Evolutionary conservation across 2,888 invertebrate genomes (phyloP).

Genomic region (Drosophila tripunctata): DNA sequence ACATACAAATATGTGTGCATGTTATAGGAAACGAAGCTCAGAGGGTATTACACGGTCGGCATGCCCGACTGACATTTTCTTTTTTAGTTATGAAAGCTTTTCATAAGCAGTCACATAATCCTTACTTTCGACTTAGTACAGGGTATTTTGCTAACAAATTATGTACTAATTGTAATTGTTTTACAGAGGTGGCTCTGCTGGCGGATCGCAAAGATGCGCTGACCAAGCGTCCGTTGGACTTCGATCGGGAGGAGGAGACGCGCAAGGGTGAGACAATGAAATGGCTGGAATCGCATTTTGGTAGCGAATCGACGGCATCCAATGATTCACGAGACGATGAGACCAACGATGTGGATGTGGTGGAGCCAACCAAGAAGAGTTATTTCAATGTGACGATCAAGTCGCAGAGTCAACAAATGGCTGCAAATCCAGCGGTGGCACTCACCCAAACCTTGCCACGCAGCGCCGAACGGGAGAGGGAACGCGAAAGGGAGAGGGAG

Average conservation of each 20-base stretch:
- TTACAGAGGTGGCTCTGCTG: slow-evolving; percentile 81
- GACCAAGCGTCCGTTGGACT: slow-evolving; percentile 92
- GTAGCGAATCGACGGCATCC: slow-evolving; percentile 92
- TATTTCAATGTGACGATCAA: slow-evolving; percentile 92
- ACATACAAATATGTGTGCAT: too few species aligned
- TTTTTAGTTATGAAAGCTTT: too few species aligned
- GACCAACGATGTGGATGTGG: slow-evolving; percentile 83
- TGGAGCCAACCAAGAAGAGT: slow-evolving; percentile 88
- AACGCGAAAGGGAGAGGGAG: slow-evolving; percentile 56
- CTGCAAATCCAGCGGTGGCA: not conserved
- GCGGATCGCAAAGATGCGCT: slow-evolving; percentile 92
- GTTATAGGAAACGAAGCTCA: too few species aligned
- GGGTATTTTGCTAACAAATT: too few species aligned
- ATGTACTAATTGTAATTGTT: not conserved
- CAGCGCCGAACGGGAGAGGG: slow-evolving; percentile 65
- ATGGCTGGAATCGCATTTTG: slow-evolving; percentile 96
- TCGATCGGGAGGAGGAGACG: slow-evolving; percentile 94
- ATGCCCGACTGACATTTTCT: too few species aligned
- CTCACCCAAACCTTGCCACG: slow-evolving; percentile 61
- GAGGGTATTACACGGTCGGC: too few species aligned
- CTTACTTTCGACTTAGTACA: too few species aligned
- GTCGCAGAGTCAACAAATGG: slow-evolving; percentile 81
- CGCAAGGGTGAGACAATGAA: slow-evolving; percentile 95
- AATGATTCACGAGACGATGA: slow-evolving; percentile 85
- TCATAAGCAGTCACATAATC: too few species aligned